Evolutionary conservation across 2,113 vertebrate species (phyloP), one percentile per base, ranked within the genome.

Genomic region (Nycticebus coucang): DNA sequence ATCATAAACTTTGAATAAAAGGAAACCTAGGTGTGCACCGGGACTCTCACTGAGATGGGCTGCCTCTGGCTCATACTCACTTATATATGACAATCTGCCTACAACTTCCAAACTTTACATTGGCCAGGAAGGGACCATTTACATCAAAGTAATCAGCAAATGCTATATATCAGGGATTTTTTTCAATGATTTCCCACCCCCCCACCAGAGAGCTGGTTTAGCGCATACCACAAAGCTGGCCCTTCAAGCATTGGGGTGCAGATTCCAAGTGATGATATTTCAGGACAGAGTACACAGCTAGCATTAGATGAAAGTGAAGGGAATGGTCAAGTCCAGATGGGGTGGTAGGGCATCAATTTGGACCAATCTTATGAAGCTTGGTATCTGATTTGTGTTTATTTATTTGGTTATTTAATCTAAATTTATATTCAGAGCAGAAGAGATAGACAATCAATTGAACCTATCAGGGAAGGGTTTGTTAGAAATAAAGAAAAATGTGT

Each of bases 291-390:
- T 15, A 24, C 12, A 60, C 13, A 0, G 35, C 12, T 17, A 30
- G 7, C 57, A 26, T 22, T 19, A 50, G 37, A 12, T 1, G 37
- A 7, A 41, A 88, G 19, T 45, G 28, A 64, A 64, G 11, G 60
- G 24, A 26, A 26, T 12, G 60, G 60, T 64, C 10, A 1, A 64
- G 11, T 64, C 60, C 60, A 5, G 22, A 3, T 13, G 30, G 64
- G 59, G 60, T 30, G 5, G 28, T 9, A 26, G 57, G 37, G 55
- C 9, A 45, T 37, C 24, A n/a, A 17, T 88, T 59, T 45, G 37
- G 37, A 26, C 50, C 9, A 22, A 4, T 26, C 57, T n/a, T 33
- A 24, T 77, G 37, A 13, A 24, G 1, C 0, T 2, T 14, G 4
- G 18, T 30, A 33, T 79, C 77, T 13, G 17, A 19, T 3, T 18